Percentiles rank a stretch among this genome's conserved stretches.
Conservation (phyloP, 2,797 vertebrate species). For the Macrochelys suwanniensis region DNA sequence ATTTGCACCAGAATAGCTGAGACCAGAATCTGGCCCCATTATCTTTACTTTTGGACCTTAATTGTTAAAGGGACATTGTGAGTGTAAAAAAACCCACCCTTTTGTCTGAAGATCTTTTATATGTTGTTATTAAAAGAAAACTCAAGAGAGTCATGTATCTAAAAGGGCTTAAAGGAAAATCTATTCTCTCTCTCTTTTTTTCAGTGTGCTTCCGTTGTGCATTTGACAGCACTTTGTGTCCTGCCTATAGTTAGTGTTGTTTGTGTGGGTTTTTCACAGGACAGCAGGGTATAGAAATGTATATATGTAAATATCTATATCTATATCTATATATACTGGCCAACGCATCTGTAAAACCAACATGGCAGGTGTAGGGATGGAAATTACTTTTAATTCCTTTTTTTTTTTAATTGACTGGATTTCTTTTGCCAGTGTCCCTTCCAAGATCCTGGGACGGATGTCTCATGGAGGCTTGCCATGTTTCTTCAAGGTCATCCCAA, state of each 20-base stretch:
- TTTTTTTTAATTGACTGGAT: accelerated
- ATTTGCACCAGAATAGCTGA: background rate
- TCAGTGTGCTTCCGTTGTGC: conserved; percentile 52
- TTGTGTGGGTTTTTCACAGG: conserved; percentile 75
- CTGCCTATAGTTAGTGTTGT: conserved; percentile 45
- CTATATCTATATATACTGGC: background rate
- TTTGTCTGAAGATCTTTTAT: conserved; percentile 28
- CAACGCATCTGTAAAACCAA: conserved; percentile 43
- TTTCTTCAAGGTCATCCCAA: background rate
- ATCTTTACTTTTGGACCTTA: background rate
- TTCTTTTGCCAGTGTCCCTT: background rate
- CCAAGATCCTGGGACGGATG: background rate
- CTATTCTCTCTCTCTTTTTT: conserved; percentile 36
- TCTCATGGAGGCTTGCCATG: accelerated
- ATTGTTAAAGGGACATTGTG: background rate
- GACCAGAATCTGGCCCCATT: background rate
- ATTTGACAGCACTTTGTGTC: conserved; percentile 50
- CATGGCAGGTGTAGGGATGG: background rate
- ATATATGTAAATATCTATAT: background rate
- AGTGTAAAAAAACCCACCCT: background rate
- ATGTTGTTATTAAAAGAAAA: conserved; percentile 58
- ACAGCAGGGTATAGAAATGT: conserved; percentile 46
- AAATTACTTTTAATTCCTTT: background rate
- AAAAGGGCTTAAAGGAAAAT: conserved; percentile 64
- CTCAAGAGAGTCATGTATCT: conserved; percentile 64